Base-by-base conservation (phyloP, 2,888 invertebrate species). In the Neelides folsomi region DNA sequence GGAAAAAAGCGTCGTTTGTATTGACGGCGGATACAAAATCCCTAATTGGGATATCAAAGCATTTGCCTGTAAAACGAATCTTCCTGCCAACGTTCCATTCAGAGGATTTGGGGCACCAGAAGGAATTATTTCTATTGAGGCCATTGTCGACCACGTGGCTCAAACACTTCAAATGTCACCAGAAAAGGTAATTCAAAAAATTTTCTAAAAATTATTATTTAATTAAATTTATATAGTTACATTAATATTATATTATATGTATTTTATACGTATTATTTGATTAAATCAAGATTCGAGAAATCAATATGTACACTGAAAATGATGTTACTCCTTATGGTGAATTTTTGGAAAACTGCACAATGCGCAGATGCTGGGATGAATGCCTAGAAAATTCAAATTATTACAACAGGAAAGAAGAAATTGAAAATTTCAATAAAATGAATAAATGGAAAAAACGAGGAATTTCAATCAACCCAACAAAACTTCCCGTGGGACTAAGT, bases 71-170 rank as follows among this genome's bases (percentile, higher is more conserved):
- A 83, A 79, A 71, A 95, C 94, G 0, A 92, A 95, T 73, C 70
- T 88, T 48, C 82, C 90, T 0, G 89, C 92, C 0, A 90, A 90
- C 68, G 94, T 93, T 0, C 93, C 94, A 0, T 94, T 92, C 67
- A 75, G 94, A 65, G 90, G 90, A 1, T 92, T 90, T 66, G 92
- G 92, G 5, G 88, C 82, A 0, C 92, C 92, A 0, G 92, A 92
- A 68, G 89, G 83, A 19, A 87, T 89, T 86, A 83, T 86, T 67
- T 78, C 82, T 1, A 83, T 79, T 0, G 93, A 93, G 71, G 78
- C 75, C 61, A 81, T 87, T 62, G 76, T 87, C 36, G 75, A 82
- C 57, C 81, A 86, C 58, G 76, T 90, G 8, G 88, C 92, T 1
- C 75, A 75, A 36, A 78, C 75, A 62, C 72, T 89, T 13, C 76